Evolutionary conservation across 1,140 invertebrate species (phyloP).

Genomic region (Papilio machaon): DNA sequence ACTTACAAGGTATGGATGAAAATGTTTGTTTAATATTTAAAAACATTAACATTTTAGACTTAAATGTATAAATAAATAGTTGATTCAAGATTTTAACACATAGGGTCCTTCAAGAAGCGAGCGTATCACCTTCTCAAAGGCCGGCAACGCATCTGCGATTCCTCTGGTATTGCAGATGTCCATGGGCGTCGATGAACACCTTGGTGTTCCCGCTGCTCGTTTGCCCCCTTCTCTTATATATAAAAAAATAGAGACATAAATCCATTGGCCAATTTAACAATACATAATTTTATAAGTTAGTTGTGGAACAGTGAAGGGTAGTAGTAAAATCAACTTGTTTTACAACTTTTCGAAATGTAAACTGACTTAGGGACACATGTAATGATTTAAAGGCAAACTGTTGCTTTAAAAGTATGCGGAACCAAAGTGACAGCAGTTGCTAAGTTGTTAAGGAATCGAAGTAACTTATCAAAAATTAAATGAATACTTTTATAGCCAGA

Average conservation of each 20-base stretch:
- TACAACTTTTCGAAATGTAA: constrained; percentile 15
- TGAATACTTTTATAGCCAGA: not conserved
- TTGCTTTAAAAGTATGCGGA: not conserved
- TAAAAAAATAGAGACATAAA: not conserved
- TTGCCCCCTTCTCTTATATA: no score
- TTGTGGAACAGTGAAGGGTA: constrained; percentile 21
- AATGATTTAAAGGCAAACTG: not conserved
- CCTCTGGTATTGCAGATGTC: no score
- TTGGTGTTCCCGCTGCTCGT: no score
- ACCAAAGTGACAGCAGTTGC: not conserved
- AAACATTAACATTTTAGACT: no score
- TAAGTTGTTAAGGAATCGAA: no score
- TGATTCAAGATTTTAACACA: not conserved
- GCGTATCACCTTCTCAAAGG: no score
- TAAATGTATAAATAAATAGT: no score
- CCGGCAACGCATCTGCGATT: no score
- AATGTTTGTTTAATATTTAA: no score
- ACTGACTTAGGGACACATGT: constrained; percentile 7
- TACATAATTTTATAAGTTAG: constrained; percentile 9
- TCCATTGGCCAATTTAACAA: constrained; percentile 9
- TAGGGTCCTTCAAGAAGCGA: no score
- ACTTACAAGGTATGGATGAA: not conserved
- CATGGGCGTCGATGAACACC: no score
- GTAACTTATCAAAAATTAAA: not conserved
- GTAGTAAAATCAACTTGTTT: constrained; percentile 6